Conservation (phyloP, 2,888 invertebrate species). For the Scotopteryx bipunctaria region DNA sequence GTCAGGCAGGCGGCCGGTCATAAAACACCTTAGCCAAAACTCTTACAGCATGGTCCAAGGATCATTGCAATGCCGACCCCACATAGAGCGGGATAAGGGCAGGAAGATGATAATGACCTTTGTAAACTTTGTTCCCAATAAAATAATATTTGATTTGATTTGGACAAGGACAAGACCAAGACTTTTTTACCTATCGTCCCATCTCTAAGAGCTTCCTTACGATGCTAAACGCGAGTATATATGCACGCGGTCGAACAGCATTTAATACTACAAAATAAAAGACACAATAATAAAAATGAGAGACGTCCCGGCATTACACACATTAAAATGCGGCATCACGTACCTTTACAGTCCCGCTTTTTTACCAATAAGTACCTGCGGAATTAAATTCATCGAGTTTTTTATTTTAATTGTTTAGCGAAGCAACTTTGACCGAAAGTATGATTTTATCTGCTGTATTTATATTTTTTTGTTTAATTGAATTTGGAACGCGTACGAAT, state of each 20-base stretch:
- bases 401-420: constrained; percentile 50
- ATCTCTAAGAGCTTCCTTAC: constrained; percentile 22
- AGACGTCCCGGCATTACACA: constrained; percentile 65
- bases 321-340: constrained; percentile 82
- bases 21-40: too few relatives aligned
- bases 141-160: too few relatives aligned
- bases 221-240: constrained; percentile 55
- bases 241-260: constrained; percentile 53
- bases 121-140: too few relatives aligned
- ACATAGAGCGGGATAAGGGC: too few relatives aligned
- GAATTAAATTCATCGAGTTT: constrained; percentile 54
- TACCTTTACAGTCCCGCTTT: constrained; percentile 69
- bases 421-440: constrained; percentile 38
- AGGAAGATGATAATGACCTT: too few relatives aligned
- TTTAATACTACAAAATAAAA: constrained; percentile 57
- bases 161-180: too few relatives aligned
- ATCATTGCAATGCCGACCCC: too few relatives aligned
- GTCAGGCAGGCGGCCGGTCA: too few relatives aligned
- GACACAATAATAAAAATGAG: constrained; percentile 68
- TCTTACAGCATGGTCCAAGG: too few relatives aligned
- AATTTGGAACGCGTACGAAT: constrained; percentile 33
- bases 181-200: background rate
- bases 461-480: constrained; percentile 37
- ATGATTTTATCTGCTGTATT: constrained; percentile 32
- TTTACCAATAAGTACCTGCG: constrained; percentile 69